phyloP scores from a whole-genome alignment of 1,140 invertebrate genomes.

The Rhagoletis zephyria region DNA sequence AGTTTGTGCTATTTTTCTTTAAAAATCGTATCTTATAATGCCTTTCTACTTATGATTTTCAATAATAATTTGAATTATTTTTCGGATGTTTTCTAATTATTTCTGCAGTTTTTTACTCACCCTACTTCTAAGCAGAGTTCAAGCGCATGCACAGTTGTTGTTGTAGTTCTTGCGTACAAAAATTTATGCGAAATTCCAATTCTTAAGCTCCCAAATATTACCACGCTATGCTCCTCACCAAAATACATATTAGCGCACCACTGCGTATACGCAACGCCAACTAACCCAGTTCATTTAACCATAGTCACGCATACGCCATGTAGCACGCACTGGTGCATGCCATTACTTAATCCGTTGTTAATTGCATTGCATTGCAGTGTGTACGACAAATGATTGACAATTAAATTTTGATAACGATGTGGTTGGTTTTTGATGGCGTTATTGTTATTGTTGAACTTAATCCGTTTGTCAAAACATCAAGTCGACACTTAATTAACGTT shows the following conservation, averaged over 20 bases:
- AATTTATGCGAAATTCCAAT: too few species aligned
- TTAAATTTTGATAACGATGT: neutral
- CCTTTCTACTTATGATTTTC: too few species aligned
- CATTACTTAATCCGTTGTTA: neutral
- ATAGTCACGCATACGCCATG: slow-evolving; percentile 25
- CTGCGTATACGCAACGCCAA: neutral
- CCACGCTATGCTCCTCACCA: too few species aligned
- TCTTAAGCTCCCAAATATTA: too few species aligned
- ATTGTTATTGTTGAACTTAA: neutral
- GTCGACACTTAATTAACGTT: slow-evolving; percentile 23
- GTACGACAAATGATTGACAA: neutral
- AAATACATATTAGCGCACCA: neutral
- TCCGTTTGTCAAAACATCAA: slow-evolving; percentile 8
- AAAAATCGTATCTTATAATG: too few species aligned
- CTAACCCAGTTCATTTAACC: neutral
- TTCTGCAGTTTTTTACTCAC: too few species aligned
- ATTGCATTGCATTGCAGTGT: neutral
- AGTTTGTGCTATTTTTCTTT: too few species aligned
- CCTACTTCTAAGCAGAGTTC: too few species aligned
- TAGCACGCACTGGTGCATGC: neutral
- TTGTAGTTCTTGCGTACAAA: too few species aligned
- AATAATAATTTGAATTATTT: too few species aligned
- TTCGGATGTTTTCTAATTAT: too few species aligned
- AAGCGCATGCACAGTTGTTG: too few species aligned
- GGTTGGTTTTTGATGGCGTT: neutral